These are phyloP conservation scores for Pseudonaja textilis DNA, from an alignment of 2,113 vertebrate genomes.

Conservation along the genomic window DNA sequence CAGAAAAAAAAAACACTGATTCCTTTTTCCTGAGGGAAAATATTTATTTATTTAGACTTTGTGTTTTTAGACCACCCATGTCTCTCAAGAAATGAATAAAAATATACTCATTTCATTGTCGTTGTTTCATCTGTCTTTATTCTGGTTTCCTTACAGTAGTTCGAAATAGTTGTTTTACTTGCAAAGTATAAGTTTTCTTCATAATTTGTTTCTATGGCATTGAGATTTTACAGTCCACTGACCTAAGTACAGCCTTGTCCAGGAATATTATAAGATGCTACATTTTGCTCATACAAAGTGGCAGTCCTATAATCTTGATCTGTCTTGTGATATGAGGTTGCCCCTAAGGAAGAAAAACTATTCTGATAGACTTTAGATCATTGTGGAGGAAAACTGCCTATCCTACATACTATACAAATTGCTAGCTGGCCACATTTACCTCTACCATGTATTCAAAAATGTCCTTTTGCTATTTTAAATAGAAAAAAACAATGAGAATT, in stretches of 20 bases:
- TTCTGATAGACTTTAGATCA: neutral
- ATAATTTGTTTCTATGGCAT: neutral
- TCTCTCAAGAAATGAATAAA: neutral
- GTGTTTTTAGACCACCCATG: neutral
- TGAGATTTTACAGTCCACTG: neutral
- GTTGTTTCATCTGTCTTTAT: neutral
- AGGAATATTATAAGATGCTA: neutral
- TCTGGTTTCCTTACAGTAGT: neutral
- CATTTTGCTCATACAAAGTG: neutral
- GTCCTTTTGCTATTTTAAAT: neutral
- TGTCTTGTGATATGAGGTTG: neutral
- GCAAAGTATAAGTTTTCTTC: neutral
- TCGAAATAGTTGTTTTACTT: neutral
- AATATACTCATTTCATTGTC: neutral
- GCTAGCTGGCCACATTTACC: neutral
- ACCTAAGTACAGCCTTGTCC: neutral
- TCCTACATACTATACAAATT: neutral
- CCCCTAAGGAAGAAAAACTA: neutral
- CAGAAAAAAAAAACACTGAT: neutral
- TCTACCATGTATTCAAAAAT: neutral
- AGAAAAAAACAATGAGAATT: neutral
- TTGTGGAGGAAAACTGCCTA: neutral
- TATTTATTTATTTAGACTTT: neutral
- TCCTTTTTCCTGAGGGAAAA: neutral
- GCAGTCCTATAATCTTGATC: neutral